These are phyloP conservation scores for Monochamus saltuarius DNA, from an alignment of 1,140 invertebrate species.

Conservation along the genomic window DNA sequence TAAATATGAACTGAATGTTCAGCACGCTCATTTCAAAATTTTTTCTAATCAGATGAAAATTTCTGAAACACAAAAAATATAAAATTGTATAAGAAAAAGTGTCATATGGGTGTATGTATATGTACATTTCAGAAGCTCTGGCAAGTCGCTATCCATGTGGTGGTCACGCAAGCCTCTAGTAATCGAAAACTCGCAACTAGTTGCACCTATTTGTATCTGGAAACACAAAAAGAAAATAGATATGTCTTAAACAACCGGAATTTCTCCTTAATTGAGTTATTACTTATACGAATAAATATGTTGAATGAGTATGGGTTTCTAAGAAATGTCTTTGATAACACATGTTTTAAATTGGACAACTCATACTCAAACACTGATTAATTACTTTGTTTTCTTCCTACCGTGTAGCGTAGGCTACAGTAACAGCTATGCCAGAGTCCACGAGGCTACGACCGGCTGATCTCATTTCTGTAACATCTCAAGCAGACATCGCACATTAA, in stretches of 20 bases:
- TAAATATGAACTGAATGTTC: background rate
- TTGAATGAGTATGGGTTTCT: conserved; percentile 33
- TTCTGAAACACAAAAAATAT: conserved; percentile 20
- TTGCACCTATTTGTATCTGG: conserved; percentile 48
- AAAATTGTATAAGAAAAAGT: conserved; percentile 10
- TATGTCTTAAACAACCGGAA: conserved; percentile 44
- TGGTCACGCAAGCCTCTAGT: conserved; percentile 30
- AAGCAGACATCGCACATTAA: conserved; percentile 51
- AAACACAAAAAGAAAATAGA: conserved; percentile 54
- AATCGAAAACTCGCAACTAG: conserved; percentile 32
- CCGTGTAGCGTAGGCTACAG: conserved; percentile 47
- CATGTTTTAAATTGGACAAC: conserved; percentile 16
- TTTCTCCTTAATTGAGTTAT: conserved; percentile 16
- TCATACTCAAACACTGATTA: conserved; percentile 34
- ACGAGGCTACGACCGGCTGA: conserved; percentile 44
- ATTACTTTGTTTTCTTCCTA: conserved; percentile 42
- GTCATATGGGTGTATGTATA: conserved; percentile 17
- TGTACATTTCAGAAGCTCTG: conserved; percentile 33
- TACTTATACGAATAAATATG: conserved; percentile 6
- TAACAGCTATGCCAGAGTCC: conserved; percentile 39
- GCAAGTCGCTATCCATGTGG: conserved; percentile 30
- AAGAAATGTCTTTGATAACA: background rate
- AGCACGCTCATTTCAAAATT: background rate
- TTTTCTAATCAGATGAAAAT: background rate
- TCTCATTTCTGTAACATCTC: conserved; percentile 53